These are phyloP conservation scores for Budorcas taxicolor DNA, from an alignment of 2,113 vertebrate genomes.

Conservation along the genomic window DNA sequence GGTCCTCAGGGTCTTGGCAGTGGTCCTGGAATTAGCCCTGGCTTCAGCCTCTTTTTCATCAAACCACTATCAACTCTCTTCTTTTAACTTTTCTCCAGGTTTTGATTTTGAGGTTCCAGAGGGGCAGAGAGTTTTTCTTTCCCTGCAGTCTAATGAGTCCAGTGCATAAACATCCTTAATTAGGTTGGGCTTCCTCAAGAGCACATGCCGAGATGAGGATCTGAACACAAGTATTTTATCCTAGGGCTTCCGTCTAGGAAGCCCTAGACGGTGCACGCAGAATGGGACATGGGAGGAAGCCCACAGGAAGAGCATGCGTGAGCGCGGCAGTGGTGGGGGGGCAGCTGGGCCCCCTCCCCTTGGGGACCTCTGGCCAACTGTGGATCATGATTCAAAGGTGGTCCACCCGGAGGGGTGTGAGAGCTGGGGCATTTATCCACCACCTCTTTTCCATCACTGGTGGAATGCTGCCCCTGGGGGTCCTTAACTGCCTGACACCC, in stretches of 20 bases:
- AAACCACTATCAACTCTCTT: not conserved
- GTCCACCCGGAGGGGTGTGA: fast-evolving
- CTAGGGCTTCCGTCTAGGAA: not conserved
- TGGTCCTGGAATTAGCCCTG: not conserved
- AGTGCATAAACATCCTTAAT: fast-evolving
- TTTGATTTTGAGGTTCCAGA: too few relatives aligned
- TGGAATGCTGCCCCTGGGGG: too few relatives aligned
- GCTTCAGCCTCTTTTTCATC: not conserved
- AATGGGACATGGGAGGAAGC: fast-evolving
- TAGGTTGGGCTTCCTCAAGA: fast-evolving
- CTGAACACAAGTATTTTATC: too few relatives aligned
- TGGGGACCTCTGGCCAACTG: fast-evolving
- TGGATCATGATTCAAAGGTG: too few relatives aligned
- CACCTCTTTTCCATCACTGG: too few relatives aligned
- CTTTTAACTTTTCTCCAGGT: not conserved
- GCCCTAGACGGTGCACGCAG: fast-evolving
- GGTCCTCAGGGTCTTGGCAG: fast-evolving
- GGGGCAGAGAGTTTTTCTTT: not conserved
- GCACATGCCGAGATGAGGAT: not conserved
- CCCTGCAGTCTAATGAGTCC: fast-evolving
- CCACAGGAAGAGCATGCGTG: fast-evolving
- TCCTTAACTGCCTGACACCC: not conserved
- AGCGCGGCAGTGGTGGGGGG: fast-evolving
- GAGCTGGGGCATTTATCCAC: not conserved
- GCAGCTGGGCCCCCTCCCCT: fast-evolving